phyloP scores from a whole-genome alignment of 2,797 vertebrate genomes.

The Phrynocephalus vlangalii region DNA sequence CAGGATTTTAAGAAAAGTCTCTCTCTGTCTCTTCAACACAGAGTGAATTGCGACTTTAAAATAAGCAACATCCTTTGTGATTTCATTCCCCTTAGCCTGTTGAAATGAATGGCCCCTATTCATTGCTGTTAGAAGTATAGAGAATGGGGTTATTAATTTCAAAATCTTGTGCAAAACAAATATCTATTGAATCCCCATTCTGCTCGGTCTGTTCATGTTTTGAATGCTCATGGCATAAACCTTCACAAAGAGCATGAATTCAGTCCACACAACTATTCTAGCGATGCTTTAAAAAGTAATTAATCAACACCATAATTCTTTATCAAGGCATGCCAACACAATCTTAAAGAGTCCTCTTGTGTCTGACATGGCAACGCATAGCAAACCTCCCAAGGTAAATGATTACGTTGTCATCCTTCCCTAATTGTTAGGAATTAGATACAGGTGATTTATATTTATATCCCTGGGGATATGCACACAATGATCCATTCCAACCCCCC shows the following conservation, averaged over 20 bases:
- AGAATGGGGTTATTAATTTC: conserved; percentile 66
- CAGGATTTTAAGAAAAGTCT: neutral
- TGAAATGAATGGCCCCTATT: conserved; percentile 75
- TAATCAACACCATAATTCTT: conserved; percentile 7
- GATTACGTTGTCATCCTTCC: no score
- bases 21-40: neutral
- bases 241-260: conserved; percentile 63
- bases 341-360: conserved; percentile 14
- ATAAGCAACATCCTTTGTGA: conserved; percentile 50
- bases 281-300: conserved; percentile 27
- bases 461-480: no score
- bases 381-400: no score
- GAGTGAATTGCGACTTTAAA: accelerated
- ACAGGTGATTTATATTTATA: no score
- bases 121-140: conserved; percentile 56
- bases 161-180: conserved; percentile 69
- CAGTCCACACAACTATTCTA: conserved; percentile 49
- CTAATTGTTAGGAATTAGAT: no score
- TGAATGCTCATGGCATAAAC: conserved; percentile 54
- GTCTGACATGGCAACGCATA: neutral
- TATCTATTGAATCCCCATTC: conserved; percentile 67
- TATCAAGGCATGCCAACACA: conserved; percentile 5
- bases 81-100: conserved; percentile 31
- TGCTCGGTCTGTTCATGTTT: conserved; percentile 65
- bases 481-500: no score